Conservation (phyloP, 2,113 vertebrate genomes). For the Plestiodon gilberti region DNA sequence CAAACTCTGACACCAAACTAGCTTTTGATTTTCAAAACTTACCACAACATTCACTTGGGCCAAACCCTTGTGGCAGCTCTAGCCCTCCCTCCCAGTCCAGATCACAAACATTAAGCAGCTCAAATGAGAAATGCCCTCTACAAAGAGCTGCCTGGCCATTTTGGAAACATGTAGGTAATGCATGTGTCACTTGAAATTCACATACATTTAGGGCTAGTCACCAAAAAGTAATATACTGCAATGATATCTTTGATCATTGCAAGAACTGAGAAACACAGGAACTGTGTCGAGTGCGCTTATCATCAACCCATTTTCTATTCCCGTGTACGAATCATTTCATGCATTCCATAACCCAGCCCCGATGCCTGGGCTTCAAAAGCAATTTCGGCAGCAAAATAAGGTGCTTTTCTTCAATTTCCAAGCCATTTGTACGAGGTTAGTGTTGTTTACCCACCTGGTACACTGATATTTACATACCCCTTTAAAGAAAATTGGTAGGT, state of each 20-base stretch:
- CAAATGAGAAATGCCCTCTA: constrained; percentile 56
- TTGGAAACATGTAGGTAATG: constrained; percentile 74
- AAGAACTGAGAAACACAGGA: constrained; percentile 83
- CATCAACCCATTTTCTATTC: constrained; percentile 93
- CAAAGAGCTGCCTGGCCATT: constrained; percentile 56
- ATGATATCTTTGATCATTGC: constrained; percentile 95
- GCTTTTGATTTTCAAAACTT: not conserved
- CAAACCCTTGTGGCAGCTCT: not conserved
- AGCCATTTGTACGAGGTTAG: constrained; percentile 98
- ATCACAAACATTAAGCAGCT: constrained; percentile 63
- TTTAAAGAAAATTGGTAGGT: constrained; percentile 97
- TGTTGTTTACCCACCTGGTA: constrained; percentile 99
- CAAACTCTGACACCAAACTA: no score
- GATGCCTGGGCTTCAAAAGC: constrained; percentile 96
- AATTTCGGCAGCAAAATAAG: constrained; percentile 99
- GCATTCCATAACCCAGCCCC: constrained; percentile 89
- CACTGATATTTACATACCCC: constrained; percentile 99
- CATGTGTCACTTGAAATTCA: constrained; percentile 86
- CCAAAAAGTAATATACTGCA: constrained; percentile 86
- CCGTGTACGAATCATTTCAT: constrained; percentile 91
- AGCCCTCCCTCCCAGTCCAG: not conserved
- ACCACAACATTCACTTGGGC: no score
- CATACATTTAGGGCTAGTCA: constrained; percentile 82
- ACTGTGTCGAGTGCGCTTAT: constrained; percentile 91
- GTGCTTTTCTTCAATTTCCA: constrained; percentile 99